Base-by-base conservation (phyloP, 2,113 vertebrate species). In the Fulmarus glacialis region DNA sequence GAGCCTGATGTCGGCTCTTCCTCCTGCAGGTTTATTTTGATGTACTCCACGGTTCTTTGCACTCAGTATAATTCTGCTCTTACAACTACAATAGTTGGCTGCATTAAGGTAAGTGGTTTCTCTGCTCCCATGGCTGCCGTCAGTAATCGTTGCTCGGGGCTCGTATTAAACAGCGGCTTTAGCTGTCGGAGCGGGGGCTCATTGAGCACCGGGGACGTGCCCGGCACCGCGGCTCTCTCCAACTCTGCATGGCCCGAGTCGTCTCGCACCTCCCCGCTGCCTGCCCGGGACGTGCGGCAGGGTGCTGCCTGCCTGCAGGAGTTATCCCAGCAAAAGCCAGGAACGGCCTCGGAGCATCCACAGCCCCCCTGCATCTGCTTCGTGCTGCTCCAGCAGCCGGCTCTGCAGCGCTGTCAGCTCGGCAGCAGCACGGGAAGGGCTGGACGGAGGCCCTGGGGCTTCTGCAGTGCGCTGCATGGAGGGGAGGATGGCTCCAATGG, bases 1-100 rank as follows among this genome's bases (percentile, higher is more conserved):
- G 23, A 43, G 40, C 62, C 68, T 72, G 55, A 58, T 0, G 2
- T 6, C 11, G 7, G 5, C 40, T 15, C 50, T 73, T 80, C 30
- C 87, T 18, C 95, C 60, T 30, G 1, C 79, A 99, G 99, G 91
- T 99, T 99, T 74, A 93, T 99, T 94, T 73, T 99, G 86, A 99
- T 99, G 99, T 99, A 99, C 78, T 99, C 99, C 91, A 99, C 99
- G 8, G 98, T 99, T 52, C 98, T 99, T 64, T 99, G 99, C 97
- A 99, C 99, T 17, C 99, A 99, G 97, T 98, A 99, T 97, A 99
- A 99, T 91, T 99, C 99, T 9, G 99, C 99, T 6, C 99, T 99
- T n/a, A 99, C 99, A 75, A 99, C 99, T 91, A 99, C 99, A 90
- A 99, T 99, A 53, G 98, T 99, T 72, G 99, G 99, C 85, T 99